phyloP scores from a whole-genome alignment of 2,113 vertebrate species.

The Myotis brandtii region DNA sequence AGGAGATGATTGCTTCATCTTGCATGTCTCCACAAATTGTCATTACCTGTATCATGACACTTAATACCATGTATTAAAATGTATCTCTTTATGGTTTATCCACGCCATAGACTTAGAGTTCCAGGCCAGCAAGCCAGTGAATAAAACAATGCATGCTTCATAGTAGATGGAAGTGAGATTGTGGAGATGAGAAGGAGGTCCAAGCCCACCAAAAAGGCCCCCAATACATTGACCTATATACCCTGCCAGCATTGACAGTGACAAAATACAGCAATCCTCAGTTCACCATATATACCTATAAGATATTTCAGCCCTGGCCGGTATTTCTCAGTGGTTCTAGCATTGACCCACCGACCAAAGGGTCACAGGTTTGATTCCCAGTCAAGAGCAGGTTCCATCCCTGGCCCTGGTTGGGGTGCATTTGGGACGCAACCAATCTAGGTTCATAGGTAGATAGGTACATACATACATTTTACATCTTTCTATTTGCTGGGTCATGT shows the following conservation, averaged over 20 bases:
- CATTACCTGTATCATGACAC: not conserved
- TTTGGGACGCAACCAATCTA: too few species aligned
- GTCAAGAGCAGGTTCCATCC: too few species aligned
- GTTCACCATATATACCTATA: not conserved
- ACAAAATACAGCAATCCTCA: not conserved
- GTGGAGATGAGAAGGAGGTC: not conserved
- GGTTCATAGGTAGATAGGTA: too few species aligned
- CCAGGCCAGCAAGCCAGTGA: not conserved
- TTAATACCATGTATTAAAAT: not conserved
- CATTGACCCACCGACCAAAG: too few species aligned
- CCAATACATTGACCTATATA: not conserved
- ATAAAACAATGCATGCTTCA: not conserved
- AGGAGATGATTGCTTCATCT: not conserved
- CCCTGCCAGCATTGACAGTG: not conserved
- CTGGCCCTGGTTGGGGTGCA: too few species aligned
- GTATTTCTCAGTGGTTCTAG: too few species aligned
- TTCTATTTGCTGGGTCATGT: too few species aligned
- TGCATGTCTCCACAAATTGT: not conserved
- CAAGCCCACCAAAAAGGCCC: not conserved
- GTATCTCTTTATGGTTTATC: not conserved
- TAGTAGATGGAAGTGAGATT: not conserved
- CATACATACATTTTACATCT: too few species aligned
- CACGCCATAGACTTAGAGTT: not conserved
- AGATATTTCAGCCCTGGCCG: not conserved
- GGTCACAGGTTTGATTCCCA: too few species aligned